Conservation (phyloP, 2,797 vertebrate genomes). For the Pteronotus mesoamericanus region DNA sequence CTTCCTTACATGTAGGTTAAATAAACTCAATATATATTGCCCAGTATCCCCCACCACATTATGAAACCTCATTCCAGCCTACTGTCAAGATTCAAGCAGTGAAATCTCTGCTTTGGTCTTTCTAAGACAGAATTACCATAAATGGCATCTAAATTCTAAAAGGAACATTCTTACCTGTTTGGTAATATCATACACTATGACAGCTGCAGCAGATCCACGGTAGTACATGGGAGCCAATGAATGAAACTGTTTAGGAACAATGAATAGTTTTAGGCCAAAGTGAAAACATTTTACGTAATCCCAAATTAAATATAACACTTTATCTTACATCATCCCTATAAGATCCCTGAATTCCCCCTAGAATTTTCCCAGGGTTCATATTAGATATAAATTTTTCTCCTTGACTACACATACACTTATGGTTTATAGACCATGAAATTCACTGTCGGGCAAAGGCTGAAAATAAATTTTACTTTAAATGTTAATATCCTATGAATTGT, state of each 20-base stretch:
- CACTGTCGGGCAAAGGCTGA: not conserved
- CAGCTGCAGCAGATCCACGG: constrained; percentile 94
- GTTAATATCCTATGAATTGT: not conserved
- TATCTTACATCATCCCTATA: not conserved
- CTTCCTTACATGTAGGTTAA: not conserved
- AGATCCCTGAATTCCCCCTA: not conserved
- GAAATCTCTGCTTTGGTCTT: not conserved
- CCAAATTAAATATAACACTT: not conserved
- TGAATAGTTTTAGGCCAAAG: not conserved
- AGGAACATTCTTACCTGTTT: constrained; percentile 89
- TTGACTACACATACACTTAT: not conserved
- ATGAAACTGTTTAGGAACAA: constrained; percentile 89
- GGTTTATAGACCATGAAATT: not conserved
- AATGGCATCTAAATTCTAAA: too few species aligned
- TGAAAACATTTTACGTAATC: not conserved
- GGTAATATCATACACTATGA: constrained; percentile 98
- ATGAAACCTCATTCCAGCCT: not conserved
- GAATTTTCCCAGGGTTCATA: not conserved
- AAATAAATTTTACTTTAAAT: not conserved
- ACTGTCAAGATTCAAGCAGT: not conserved
- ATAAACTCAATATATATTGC: not conserved
- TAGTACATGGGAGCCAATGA: constrained; percentile 99
- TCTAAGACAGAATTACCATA: not conserved
- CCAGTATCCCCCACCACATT: not conserved
- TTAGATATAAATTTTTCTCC: not conserved